A percentile compares a stretch with the other conserved stretches of the same genome.
phyloP scores from a whole-genome alignment of 2,797 vertebrate genomes.

The Yasuhikotakia modesta region DNA sequence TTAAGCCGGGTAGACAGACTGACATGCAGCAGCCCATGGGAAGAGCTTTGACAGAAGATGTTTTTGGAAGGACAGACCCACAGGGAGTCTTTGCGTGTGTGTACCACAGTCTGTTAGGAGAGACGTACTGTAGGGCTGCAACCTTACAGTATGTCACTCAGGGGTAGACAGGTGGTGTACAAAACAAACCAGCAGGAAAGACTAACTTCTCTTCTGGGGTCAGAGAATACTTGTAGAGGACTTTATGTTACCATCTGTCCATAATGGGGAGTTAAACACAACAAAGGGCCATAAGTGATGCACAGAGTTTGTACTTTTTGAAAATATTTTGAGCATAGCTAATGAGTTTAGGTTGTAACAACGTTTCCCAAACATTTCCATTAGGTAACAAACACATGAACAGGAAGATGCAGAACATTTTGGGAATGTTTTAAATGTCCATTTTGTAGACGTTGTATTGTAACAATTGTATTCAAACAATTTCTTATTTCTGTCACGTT shows the following conservation, averaged over 20 bases:
- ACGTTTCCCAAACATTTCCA: too few relatives aligned
- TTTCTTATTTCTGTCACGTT: too few relatives aligned
- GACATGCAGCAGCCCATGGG: conserved; percentile 29
- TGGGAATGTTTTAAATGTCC: too few relatives aligned
- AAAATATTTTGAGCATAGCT: not conserved
- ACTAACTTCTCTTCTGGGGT: conserved; percentile 31
- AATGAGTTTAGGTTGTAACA: too few relatives aligned
- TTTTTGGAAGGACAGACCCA: conserved; percentile 51
- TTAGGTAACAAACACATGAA: too few relatives aligned
- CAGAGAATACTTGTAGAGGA: conserved; percentile 25
- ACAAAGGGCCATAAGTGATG: conserved; percentile 1
- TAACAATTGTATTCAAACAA: too few relatives aligned
- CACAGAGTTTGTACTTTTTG: conserved; percentile 7
- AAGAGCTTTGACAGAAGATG: conserved; percentile 45
- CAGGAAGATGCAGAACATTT: too few relatives aligned
- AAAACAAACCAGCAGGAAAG: conserved; percentile 32
- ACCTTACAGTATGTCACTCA: conserved; percentile 37
- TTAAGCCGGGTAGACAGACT: conserved; percentile 36
- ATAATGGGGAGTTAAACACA: conserved; percentile 31
- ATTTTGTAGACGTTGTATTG: too few relatives aligned
- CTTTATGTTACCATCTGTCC: conserved; percentile 43
- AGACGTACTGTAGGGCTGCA: conserved; percentile 32
- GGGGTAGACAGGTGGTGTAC: conserved; percentile 46
- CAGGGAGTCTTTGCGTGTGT: conserved; percentile 43
- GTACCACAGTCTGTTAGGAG: conserved; percentile 23